Percentiles rank a stretch among this genome's conserved stretches.
These are phyloP conservation scores for Spodoptera exigua DNA, from an alignment of 2,888 invertebrate species.

Conservation along the genomic window DNA sequence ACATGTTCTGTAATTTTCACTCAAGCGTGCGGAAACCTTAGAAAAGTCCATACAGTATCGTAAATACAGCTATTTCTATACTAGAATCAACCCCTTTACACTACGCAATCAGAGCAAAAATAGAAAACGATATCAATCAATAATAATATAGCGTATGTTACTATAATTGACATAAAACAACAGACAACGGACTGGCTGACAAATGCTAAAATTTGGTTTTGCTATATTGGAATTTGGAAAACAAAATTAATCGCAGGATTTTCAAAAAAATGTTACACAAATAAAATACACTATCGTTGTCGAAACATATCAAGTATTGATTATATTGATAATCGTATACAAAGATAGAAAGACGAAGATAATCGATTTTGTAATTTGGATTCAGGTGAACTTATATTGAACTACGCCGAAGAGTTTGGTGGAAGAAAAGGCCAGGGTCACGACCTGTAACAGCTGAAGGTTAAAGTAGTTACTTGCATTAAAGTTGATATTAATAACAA, in stretches of 20 bases:
- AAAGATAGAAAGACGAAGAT: constrained; percentile 4
- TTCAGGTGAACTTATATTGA: constrained; percentile 11
- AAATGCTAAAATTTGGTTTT: too few relatives aligned
- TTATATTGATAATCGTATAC: not conserved
- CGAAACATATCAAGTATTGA: not conserved
- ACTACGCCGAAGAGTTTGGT: constrained; percentile 21
- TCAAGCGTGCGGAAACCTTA: constrained; percentile 39
- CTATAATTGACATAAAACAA: too few relatives aligned
- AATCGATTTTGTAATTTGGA: not conserved
- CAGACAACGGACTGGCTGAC: too few relatives aligned
- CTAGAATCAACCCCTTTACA: constrained; percentile 44
- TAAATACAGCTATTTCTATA: constrained; percentile 29
- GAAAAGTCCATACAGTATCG: constrained; percentile 36
- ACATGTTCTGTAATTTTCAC: constrained; percentile 19
- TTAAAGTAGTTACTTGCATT: constrained; percentile 19
- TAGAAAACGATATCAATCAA: too few relatives aligned
- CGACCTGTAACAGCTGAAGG: constrained; percentile 26
- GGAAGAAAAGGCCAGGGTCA: constrained; percentile 22
- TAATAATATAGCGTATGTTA: not conserved
- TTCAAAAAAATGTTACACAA: too few relatives aligned
- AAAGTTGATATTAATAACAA: not conserved
- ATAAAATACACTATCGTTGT: not conserved
- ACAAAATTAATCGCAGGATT: too few relatives aligned
- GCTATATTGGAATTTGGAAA: too few relatives aligned
- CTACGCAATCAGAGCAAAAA: constrained; percentile 13